A percentile compares a stretch with the other conserved stretches of the same genome.
phyloP scores from a whole-genome alignment of 2,113 vertebrate genomes.

The Pelodiscus sinensis region DNA sequence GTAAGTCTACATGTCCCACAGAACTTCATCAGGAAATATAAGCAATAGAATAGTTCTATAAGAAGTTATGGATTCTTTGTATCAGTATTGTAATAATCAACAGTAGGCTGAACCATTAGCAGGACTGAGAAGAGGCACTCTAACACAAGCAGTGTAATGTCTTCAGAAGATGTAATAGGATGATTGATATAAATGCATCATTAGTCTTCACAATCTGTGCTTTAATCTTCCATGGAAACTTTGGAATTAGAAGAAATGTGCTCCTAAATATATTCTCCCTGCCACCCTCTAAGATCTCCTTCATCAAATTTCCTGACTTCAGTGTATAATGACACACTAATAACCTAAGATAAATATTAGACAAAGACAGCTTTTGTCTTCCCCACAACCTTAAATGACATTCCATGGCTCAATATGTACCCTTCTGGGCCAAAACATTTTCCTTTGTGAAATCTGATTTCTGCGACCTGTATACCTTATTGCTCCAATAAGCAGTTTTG shows the following conservation, averaged over 20 bases:
- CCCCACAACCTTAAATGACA: background rate
- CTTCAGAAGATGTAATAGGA: background rate
- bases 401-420: background rate
- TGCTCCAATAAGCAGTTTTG: constrained; percentile 19
- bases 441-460: constrained; percentile 23
- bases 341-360: constrained; percentile 37
- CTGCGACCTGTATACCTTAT: background rate
- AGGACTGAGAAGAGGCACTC: background rate
- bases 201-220: constrained; percentile 19
- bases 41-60: background rate
- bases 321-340: constrained; percentile 14
- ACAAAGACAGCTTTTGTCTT: background rate
- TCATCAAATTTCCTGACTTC: constrained; percentile 4
- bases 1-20: background rate
- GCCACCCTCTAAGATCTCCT: background rate
- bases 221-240: constrained; percentile 32
- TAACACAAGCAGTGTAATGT: background rate
- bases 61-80: constrained; percentile 6
- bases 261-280: background rate
- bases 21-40: constrained; percentile 23
- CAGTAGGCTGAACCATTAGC: background rate
- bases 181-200: background rate
- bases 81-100: constrained; percentile 13
- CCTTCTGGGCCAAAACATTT: background rate
- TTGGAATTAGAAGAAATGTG: background rate